These are phyloP conservation scores for Eurosta solidaginis DNA, from an alignment of 1,140 invertebrate genomes.

Conservation along the genomic window DNA sequence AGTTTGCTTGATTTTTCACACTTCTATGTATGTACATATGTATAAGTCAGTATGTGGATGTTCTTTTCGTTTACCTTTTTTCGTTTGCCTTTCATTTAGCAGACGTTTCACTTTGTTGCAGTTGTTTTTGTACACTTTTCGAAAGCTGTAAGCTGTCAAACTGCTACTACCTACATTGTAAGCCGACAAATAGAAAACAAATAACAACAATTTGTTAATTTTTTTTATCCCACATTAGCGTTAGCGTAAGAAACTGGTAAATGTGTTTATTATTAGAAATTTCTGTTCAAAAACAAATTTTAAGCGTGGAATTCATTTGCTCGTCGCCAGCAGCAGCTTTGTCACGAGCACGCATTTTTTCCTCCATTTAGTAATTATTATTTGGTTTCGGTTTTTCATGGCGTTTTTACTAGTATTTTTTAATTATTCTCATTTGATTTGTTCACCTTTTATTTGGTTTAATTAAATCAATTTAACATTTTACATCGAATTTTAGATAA, in stretches of 20 bases:
- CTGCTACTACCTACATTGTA: background rate
- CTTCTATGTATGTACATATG: background rate
- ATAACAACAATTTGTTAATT: background rate
- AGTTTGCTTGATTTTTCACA: background rate
- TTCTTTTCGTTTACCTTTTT: too few relatives aligned
- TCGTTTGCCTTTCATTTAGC: background rate
- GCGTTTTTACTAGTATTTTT: background rate
- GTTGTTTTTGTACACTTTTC: background rate
- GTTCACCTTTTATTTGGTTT: background rate
- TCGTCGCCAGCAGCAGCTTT: background rate
- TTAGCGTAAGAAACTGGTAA: constrained; percentile 6
- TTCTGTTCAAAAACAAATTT: background rate
- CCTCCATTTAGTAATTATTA: background rate
- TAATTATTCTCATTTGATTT: background rate
- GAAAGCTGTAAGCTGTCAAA: background rate
- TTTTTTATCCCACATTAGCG: background rate
- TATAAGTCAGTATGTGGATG: too few relatives aligned
- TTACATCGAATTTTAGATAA: too few relatives aligned
- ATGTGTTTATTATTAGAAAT: constrained; percentile 6
- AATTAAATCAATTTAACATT: too few relatives aligned
- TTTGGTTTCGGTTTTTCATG: background rate
- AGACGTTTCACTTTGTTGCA: background rate
- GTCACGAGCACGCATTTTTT: background rate
- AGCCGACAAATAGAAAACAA: background rate
- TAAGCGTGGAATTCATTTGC: background rate